Evolutionary conservation across 1,140 invertebrate genomes (phyloP).

Genomic region (Brachystomella parvula): DNA sequence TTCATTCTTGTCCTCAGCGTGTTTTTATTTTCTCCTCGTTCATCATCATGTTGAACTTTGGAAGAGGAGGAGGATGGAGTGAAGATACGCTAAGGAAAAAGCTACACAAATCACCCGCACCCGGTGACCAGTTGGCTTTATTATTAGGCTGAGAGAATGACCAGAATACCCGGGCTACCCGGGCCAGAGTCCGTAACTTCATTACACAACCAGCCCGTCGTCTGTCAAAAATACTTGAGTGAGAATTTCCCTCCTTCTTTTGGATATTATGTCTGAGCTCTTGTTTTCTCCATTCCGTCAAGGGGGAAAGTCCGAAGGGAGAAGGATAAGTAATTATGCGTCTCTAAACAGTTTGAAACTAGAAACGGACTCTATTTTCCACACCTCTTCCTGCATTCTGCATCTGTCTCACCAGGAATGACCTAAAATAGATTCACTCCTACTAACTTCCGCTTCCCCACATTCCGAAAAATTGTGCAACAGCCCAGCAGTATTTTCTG

Average conservation of each 20-base stretch:
- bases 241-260: too few relatives aligned
- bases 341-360: not conserved
- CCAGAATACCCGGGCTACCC: too few relatives aligned
- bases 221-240: too few relatives aligned
- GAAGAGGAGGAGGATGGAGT: not conserved
- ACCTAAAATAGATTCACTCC: not conserved
- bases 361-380: not conserved
- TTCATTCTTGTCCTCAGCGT: too few relatives aligned
- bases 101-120: not conserved
- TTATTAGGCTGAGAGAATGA: not conserved
- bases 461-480: too few relatives aligned
- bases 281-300: too few relatives aligned
- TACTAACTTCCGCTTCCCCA: not conserved
- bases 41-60: not conserved
- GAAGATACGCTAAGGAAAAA: not conserved
- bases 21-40: not conserved
- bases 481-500: too few relatives aligned
- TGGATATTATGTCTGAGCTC: too few relatives aligned
- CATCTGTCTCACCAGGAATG: not conserved
- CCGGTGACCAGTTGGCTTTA: constrained; percentile 18
- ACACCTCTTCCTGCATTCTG: not conserved
- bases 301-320: not conserved
- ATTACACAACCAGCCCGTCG: too few relatives aligned
- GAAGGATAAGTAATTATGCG: not conserved
- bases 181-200: too few relatives aligned